Evolutionary conservation across 2,113 vertebrate genomes (phyloP), one percentile per base, ranked within the genome.

Genomic region (Drymodes brunneopygia): DNA sequence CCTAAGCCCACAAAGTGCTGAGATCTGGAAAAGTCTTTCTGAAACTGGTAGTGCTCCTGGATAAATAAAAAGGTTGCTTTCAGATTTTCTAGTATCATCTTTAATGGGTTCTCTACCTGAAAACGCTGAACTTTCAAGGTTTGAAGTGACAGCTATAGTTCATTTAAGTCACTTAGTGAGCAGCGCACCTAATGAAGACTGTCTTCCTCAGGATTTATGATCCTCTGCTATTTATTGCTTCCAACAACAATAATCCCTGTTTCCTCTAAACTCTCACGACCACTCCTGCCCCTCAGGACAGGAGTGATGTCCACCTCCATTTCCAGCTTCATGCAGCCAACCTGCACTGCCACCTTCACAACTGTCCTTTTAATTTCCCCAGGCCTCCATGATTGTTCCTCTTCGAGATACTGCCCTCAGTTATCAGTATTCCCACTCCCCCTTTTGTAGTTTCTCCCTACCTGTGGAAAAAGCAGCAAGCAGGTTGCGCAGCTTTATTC

Each of bases 141-240:
- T 40, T 94, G 79, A 82, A 88, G 38, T 62, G 47, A 85, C 66
- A 94, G 57, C 47, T 77, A 31, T 36, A 87, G 88, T 50, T 94
- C 71, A 54, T 62, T 86, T 33, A 88, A 79, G 88, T 53, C 8
- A 2, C 28, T 27, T 53, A 15, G 62, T 61, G 50, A 94, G 82
- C 79, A 88, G 50, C 5, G 10, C 38, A 90, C 48, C 62, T 86
- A 72, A 88, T 70, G 74, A 79, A 71, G 70, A 90, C 33, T 79
- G 78, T 75, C 90, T 82, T 88, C 57, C 61, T 61, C 86, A 80
- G 33, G 82, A 93, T 80, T 90, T 92, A 93, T 54, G 62, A 45
- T 45, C 21, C 36, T 61, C 80, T 85, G 73, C 66, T 82, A 57
- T 73, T 82, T 88, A 79, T 20, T 82, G 81, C 38, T 90, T 54